Conservation (phyloP, 2,797 vertebrate species). For the Prunella strophiata region DNA sequence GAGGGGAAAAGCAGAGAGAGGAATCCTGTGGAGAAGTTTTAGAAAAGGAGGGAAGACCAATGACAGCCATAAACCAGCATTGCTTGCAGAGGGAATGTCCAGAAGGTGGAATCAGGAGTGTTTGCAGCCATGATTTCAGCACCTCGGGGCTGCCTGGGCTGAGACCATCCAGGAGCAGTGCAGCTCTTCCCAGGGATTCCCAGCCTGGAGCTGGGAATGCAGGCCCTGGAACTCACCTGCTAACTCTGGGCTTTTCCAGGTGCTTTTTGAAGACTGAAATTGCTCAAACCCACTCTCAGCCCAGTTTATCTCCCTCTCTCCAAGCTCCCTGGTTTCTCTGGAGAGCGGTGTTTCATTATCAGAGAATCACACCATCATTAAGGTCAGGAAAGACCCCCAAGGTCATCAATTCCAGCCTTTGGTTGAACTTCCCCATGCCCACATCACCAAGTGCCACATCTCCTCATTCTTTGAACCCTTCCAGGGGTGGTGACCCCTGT, state of each 20-base stretch:
- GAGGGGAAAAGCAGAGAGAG: background rate
- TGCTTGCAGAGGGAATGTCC: background rate
- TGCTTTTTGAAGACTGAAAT: background rate
- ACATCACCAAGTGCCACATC: background rate
- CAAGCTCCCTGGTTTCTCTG: background rate
- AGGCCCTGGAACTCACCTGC: background rate
- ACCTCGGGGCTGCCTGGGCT: background rate
- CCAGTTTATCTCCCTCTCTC: background rate
- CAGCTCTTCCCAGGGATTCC: background rate
- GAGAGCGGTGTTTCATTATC: accelerated
- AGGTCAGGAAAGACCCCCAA: background rate
- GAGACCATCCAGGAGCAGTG: background rate
- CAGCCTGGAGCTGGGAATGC: background rate
- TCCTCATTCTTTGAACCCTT: background rate
- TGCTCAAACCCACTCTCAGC: background rate
- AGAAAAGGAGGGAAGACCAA: background rate
- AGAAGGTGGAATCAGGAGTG: background rate
- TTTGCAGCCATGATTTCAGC: background rate
- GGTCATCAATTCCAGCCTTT: background rate
- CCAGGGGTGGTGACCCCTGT: background rate
- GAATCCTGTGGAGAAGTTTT: background rate
- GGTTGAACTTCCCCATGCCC: no score
- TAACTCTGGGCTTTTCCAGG: background rate
- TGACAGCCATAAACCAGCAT: background rate
- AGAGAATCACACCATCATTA: background rate